Base-by-base conservation (phyloP, 2,888 invertebrate species). In the Aromia moschata region DNA sequence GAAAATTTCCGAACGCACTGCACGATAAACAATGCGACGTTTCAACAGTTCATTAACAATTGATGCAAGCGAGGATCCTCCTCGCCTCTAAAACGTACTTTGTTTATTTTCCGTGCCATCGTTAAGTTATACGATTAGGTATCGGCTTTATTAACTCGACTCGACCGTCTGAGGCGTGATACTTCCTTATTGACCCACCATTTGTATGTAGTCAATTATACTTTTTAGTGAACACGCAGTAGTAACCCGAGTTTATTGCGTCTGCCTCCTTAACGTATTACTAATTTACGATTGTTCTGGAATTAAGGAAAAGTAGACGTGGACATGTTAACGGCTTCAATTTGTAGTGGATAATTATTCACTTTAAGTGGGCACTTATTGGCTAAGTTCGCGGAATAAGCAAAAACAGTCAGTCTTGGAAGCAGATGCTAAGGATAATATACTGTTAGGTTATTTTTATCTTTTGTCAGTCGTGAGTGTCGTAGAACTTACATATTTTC, bases 1-100 rank as follows among this genome's bases (percentile, higher is more conserved):
- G 56, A 59, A 62, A 58, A 62, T 56, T 46, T 52, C 20, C 20
- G 9, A 15, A 40, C 12, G 40, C 53, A 52, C 44, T 54, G 51
- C 61, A 49, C 59, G n/a, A n/a, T n/a, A n/a, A n/a, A n/a, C n/a
- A n/a, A n/a, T n/a, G n/a, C n/a, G n/a, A n/a, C n/a, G n/a, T n/a
- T n/a, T n/a, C n/a, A n/a, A n/a, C n/a, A n/a, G n/a, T n/a, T n/a
- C n/a, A n/a, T n/a, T n/a, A 51, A 40, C 40, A 51, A 51, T 51
- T 17, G 38, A 51, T 30, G 49, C 15, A 36, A 16, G 40, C 17
- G n/a, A 31, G 31, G 30, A 30, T 41, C 41, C 25, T 31, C 31
- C 17, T 10, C 16, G 16, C 31, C 31, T 31, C 14, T 11, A 12
- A 20, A 25, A 16, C 33, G 36, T 18, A 36, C 12, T 49, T 49